Evolutionary conservation across 2,797 vertebrate genomes (phyloP), one percentile per base, ranked within the genome.

Genomic region (Acropternis orthonyx): DNA sequence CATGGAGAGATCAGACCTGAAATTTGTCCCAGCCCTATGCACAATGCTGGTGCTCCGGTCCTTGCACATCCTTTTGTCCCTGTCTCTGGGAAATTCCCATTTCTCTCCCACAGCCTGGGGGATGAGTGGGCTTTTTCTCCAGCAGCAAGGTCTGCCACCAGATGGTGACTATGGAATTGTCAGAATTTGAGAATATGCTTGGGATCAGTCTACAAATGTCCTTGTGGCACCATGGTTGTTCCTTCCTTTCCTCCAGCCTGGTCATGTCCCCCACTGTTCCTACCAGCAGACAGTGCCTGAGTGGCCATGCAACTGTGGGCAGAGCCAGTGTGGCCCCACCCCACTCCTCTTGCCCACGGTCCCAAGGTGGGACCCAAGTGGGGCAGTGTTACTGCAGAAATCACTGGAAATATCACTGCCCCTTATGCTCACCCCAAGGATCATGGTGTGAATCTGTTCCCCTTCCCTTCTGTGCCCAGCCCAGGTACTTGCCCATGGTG

Each of bases 1-100:
- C 74, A 66, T 59, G 85, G 82, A 86, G 85, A 88, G 83, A 92
- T 78, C 92, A 87, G 71, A 77, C 51, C 71, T 32, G 72, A 89
- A 85, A 54, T 52, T 73, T 58, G 67, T 46, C 81, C 74, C 69
- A 61, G 58, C 80, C 69, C 58, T 30, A 0, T 4, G 78, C 78
- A 88, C 75, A 55, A 19, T 30, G 81, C 49, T 61, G 75, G 37
- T 39, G 61, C 43, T 76, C 2, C 0, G 2, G 8, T 76, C 43
- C 41, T 76, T 65, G 43, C 4, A 10, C n/a, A 46, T 49, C 72
- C 89, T 80, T 96, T 93, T 89, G 68, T 94, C 84, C 68, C 30
- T 9, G 0, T 6, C 54, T 82, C 73, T 80, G 79, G 87, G 89
- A 94, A 89, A 72, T 65, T 62, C 91, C 80, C 39, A 1, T 39